Percentiles rank a stretch among this genome's conserved stretches.
These are phyloP conservation scores for Microcebus murinus DNA, from an alignment of 2,113 vertebrate genomes.

Conservation along the genomic window DNA sequence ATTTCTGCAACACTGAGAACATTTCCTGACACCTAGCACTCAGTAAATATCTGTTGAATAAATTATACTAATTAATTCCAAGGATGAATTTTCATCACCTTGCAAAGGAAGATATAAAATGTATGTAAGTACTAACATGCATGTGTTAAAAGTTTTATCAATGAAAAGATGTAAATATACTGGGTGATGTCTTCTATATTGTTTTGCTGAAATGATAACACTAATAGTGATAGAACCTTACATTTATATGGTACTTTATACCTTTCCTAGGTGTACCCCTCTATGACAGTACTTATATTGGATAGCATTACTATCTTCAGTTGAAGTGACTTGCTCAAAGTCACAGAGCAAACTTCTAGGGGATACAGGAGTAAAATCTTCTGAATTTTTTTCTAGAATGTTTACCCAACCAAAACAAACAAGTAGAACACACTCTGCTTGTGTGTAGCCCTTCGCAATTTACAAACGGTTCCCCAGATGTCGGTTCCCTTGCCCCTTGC, in stretches of 20 bases:
- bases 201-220: not conserved
- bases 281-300: not conserved
- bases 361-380: not conserved
- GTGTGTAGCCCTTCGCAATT: not conserved
- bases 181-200: not conserved
- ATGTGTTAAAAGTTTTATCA: not conserved
- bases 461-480: not conserved
- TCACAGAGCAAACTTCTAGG: not conserved
- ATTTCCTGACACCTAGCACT: not conserved
- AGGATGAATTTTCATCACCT: not conserved
- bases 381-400: not conserved
- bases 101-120: not conserved
- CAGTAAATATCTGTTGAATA: not conserved
- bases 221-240: not conserved
- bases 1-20: not conserved
- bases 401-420: not conserved
- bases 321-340: not conserved
- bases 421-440: not conserved
- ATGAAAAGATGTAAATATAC: not conserved
- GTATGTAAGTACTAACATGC: not conserved
- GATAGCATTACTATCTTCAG: not conserved
- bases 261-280: not conserved
- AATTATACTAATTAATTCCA: not conserved
- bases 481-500: not conserved
- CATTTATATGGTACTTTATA: not conserved